These are phyloP conservation scores for Siphonodentalium dalli DNA, from an alignment of 2,888 invertebrate species.

Conservation along the genomic window DNA sequence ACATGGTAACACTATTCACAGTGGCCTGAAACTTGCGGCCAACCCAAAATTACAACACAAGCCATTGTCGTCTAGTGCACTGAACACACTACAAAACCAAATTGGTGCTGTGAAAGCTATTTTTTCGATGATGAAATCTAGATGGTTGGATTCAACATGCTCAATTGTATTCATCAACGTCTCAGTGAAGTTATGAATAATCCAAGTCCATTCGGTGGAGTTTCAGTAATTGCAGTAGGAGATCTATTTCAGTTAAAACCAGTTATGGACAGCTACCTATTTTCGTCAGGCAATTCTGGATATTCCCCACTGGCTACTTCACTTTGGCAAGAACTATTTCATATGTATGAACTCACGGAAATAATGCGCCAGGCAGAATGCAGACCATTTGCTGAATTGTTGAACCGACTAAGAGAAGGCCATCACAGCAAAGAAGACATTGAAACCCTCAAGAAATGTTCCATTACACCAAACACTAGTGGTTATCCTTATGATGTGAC, in stretches of 20 bases:
- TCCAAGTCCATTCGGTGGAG: slow-evolving; percentile 24
- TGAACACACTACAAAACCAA: slow-evolving; percentile 14
- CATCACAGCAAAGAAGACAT: slow-evolving; percentile 23
- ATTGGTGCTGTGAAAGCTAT: slow-evolving; percentile 16
- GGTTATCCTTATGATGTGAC: slow-evolving; percentile 18
- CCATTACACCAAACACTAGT: background rate
- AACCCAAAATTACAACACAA: slow-evolving; percentile 14
- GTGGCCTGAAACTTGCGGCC: slow-evolving; percentile 13
- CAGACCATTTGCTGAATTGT: slow-evolving; percentile 25
- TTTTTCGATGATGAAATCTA: slow-evolving; percentile 34
- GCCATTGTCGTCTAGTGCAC: slow-evolving; percentile 3
- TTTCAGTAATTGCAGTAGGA: slow-evolving; percentile 27
- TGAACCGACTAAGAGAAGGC: slow-evolving; percentile 30
- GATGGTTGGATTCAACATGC: slow-evolving; percentile 28
- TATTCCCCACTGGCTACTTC: slow-evolving; percentile 26
- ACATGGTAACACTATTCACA: slow-evolving; percentile 22
- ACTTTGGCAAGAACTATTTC: slow-evolving; percentile 29
- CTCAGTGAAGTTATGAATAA: slow-evolving; percentile 22
- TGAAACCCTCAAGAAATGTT: slow-evolving; percentile 7
- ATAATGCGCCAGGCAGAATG: slow-evolving; percentile 33
- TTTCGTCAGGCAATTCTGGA: slow-evolving; percentile 9
- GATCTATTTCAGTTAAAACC: slow-evolving; percentile 31
- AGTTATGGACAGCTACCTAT: slow-evolving; percentile 25
- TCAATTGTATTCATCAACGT: slow-evolving; percentile 20
- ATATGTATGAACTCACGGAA: slow-evolving; percentile 28